phyloP scores from a whole-genome alignment of 1,140 invertebrate genomes.

The Steinernema khuongi region DNA sequence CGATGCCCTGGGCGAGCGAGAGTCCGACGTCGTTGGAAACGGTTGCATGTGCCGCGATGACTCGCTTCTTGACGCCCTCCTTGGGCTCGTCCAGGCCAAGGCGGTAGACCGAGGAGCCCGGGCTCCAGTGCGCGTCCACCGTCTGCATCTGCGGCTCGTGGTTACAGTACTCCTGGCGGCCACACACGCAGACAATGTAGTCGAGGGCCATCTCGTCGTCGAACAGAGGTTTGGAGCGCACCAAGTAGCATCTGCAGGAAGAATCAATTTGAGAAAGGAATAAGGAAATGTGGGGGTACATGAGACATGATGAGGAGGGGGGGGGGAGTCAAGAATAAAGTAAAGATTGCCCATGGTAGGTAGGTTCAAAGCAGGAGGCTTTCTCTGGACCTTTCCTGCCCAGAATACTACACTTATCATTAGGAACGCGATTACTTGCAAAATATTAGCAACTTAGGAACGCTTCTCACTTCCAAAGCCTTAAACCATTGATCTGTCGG shows the following conservation, averaged over 20 bases:
- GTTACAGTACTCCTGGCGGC: slow-evolving; percentile 1
- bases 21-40: not conserved
- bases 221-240: not conserved
- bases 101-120: not conserved
- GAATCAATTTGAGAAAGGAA: not conserved
- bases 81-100: not conserved
- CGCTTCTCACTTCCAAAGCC: no score
- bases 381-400: no score
- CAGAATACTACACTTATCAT: no score
- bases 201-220: slow-evolving; percentile 9
- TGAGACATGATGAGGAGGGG: no score
- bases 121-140: not conserved
- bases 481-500: no score
- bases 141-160: slow-evolving; percentile 4
- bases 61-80: not conserved
- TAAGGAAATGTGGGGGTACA: no score
- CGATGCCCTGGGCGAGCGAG: not conserved
- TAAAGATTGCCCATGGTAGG: no score
- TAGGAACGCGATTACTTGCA: no score
- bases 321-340: no score
- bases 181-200: slow-evolving; percentile 15
- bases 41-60: not conserved
- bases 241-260: not conserved
- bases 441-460: no score
- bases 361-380: no score